Evolutionary conservation across 1,140 invertebrate genomes (phyloP).

Genomic region (Drosophila insularis): DNA sequence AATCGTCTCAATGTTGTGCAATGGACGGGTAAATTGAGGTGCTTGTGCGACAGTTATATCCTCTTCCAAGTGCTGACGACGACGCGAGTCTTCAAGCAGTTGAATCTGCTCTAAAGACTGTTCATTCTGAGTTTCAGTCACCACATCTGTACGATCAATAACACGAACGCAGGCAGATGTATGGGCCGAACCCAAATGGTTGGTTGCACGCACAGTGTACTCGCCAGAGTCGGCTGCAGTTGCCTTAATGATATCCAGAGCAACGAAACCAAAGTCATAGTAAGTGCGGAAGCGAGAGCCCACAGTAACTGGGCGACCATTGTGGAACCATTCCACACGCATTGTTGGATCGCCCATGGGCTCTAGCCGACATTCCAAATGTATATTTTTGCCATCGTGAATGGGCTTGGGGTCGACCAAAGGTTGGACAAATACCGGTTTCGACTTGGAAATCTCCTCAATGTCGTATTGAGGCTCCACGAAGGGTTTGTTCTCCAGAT

Average conservation of each 20-base stretch:
- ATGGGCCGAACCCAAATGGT: slow-evolving; percentile 94
- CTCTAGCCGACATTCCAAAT: slow-evolving; percentile 94
- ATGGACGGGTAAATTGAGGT: slow-evolving; percentile 92
- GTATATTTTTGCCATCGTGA: slow-evolving; percentile 95
- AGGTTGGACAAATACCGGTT: slow-evolving; percentile 94
- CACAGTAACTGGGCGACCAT: slow-evolving; percentile 93
- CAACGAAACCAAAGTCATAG: slow-evolving; percentile 96
- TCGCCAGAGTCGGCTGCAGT: slow-evolving; percentile 95
- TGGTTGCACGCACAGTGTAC: slow-evolving; percentile 95
- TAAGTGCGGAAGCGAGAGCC: slow-evolving; percentile 97
- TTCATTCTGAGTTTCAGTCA: slow-evolving; percentile 97
- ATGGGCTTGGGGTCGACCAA: slow-evolving; percentile 91
- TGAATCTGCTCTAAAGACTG: slow-evolving; percentile 97
- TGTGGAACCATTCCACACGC: slow-evolving; percentile 97
- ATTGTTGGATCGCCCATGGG: slow-evolving; percentile 98
- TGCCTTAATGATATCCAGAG: slow-evolving; percentile 93
- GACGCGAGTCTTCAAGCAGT: slow-evolving; percentile 93
- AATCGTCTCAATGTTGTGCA: slow-evolving; percentile 95
- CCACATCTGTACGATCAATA: slow-evolving; percentile 91
- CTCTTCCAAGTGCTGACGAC: slow-evolving; percentile 88
- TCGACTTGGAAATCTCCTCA: slow-evolving; percentile 96
- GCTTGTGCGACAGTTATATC: slow-evolving; percentile 91
- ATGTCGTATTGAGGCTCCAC: slow-evolving; percentile 94
- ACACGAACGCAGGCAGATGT: slow-evolving; percentile 95
- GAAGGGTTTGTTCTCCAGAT: slow-evolving; percentile 92